Percentiles rank a stretch among this genome's conserved stretches.
phyloP scores from a whole-genome alignment of 92 coral and sea anemone species.

The Anthopleura xanthogrammica region DNA sequence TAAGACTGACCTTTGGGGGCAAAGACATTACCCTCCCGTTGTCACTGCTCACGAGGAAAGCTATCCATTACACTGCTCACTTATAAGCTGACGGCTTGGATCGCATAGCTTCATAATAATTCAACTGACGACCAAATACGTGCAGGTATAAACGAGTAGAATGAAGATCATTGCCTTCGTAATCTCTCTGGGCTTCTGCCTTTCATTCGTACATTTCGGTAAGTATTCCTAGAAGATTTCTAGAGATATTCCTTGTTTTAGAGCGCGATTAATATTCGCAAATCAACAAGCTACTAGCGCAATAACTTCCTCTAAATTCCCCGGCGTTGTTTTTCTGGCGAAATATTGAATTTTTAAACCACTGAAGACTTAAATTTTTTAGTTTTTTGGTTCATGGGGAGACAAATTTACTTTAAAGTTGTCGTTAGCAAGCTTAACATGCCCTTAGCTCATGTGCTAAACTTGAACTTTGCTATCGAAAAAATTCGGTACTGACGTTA shows the following conservation, averaged over 20 bases:
- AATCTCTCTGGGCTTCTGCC: slow-evolving; percentile 13
- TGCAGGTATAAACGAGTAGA: neutral
- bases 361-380: neutral
- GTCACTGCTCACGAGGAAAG: slow-evolving; percentile 36
- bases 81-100: slow-evolving; percentile 22
- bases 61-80: slow-evolving; percentile 26
- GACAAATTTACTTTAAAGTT: slow-evolving; percentile 21
- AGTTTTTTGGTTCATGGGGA: neutral
- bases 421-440: slow-evolving; percentile 9
- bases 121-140: neutral
- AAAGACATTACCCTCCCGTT: slow-evolving; percentile 48
- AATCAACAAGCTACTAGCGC: neutral
- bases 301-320: neutral
- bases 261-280: neutral
- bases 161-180: slow-evolving; percentile 10
- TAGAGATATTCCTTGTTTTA: neutral
- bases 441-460: slow-evolving; percentile 32
- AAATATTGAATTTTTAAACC: neutral
- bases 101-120: slow-evolving; percentile 10
- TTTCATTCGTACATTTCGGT: slow-evolving; percentile 13
- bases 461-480: slow-evolving; percentile 31
- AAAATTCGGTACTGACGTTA: slow-evolving; percentile 18
- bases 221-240: neutral
- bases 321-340: neutral
- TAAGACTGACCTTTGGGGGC: slow-evolving; percentile 35